Conservation (phyloP, 2,797 vertebrate genomes). For the Eulemur coronatus region DNA sequence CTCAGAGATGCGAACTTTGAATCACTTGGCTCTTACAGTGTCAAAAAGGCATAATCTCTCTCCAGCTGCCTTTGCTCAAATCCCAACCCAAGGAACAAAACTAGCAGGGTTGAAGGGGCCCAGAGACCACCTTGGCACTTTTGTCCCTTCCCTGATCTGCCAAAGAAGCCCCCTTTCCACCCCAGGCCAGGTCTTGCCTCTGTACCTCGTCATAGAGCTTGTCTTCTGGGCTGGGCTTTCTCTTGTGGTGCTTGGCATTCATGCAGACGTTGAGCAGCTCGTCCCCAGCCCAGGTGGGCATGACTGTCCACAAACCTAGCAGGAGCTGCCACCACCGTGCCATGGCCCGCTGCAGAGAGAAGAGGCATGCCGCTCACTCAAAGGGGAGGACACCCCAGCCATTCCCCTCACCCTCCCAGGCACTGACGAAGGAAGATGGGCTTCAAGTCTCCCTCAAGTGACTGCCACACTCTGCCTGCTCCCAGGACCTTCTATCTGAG, state of each 20-base stretch:
- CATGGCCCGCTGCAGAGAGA: slow-evolving; percentile 45
- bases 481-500: background rate
- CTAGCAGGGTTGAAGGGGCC: background rate
- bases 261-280: slow-evolving; percentile 59
- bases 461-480: background rate
- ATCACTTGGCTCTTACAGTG: background rate
- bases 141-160: background rate
- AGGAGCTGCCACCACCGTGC: slow-evolving; percentile 37
- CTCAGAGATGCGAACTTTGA: background rate
- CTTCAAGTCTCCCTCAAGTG: background rate
- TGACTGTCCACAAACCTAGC: slow-evolving; percentile 37
- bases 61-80: background rate
- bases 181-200: background rate
- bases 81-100: background rate
- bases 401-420: background rate
- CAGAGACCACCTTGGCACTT: background rate
- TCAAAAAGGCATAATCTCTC: background rate
- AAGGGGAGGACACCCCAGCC: background rate
- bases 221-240: slow-evolving; percentile 61
- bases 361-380: background rate
- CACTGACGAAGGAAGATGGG: background rate
- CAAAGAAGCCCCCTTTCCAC: background rate
- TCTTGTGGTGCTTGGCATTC: slow-evolving; percentile 66
- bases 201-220: slow-evolving; percentile 57
- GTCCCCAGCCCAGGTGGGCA: background rate